Base-by-base conservation (phyloP, 2,113 vertebrate genomes). In the Natator depressus region DNA sequence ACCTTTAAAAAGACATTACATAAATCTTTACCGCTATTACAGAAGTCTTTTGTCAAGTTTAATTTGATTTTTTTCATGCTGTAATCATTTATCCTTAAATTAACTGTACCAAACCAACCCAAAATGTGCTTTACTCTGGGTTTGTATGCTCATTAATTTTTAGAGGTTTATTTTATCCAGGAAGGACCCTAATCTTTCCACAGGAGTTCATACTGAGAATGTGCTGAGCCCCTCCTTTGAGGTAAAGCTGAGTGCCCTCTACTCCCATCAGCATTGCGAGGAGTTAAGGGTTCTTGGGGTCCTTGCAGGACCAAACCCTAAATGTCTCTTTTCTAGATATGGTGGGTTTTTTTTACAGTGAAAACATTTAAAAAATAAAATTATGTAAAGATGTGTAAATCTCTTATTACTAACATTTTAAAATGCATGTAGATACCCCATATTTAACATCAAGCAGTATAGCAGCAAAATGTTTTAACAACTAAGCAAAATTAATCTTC, bases 1-100 rank as follows among this genome's bases (percentile, higher is more conserved):
- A 93, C 42, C 93, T 98, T 98, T 96, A 95, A 98, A 98, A 97
- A 96, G 84, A 95, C 59, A 65, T 97, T 95, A 95, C 94, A 87
- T 95, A 96, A 98, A 97, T 92, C 93, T 96, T 97, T 95, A 94
- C 38, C 53, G 90, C 91, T 91, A 87, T 94, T 96, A 96, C 84
- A 97, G 87, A 95, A 94, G 89, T 94, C 93, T 96, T 97, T 93
- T 97, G 95, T 97, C 94, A 97, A 78, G 87, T 83, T 93, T 95
- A 92, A 93, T 95, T 89, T 84, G 47, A 51, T 94, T 57, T 2
- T 47, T 91, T 2, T 81, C 82, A 62, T 1, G 22, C 81, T 82
- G 81, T 53, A 69, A 95, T 95, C 65, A 80, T 87, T 97, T 76
- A 95, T 50, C 59, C n/a, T 95, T 75, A 50, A 94, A 87, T 6